Percentiles rank a stretch among this genome's conserved stretches.
These are phyloP conservation scores for Menidia menidia DNA, from an alignment of 2,797 vertebrate genomes.

Conservation along the genomic window DNA sequence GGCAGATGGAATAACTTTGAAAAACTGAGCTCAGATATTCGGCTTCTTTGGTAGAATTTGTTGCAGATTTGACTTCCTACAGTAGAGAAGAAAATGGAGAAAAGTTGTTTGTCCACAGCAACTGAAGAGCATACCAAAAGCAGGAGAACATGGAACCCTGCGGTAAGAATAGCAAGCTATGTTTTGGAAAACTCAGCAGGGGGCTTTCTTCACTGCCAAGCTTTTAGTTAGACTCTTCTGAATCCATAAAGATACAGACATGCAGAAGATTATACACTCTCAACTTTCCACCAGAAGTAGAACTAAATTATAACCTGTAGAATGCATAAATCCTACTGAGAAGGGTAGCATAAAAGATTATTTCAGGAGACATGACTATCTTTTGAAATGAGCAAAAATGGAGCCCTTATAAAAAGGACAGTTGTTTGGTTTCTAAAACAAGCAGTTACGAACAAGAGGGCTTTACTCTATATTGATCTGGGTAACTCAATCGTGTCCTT, in stretches of 20 bases:
- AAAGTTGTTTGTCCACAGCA: constrained; percentile 24
- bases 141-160: constrained; percentile 7
- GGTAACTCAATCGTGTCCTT: not conserved
- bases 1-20: not conserved
- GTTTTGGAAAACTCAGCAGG: constrained; percentile 40
- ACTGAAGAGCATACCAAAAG: constrained; percentile 15
- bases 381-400: not conserved
- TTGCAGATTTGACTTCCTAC: constrained; percentile 13
- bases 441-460: not conserved
- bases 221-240: constrained; percentile 25
- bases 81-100: constrained; percentile 14
- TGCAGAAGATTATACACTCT: constrained; percentile 1
- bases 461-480: not conserved
- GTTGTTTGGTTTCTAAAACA: not conserved
- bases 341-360: not conserved
- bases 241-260: constrained; percentile 24
- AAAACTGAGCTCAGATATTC: not conserved
- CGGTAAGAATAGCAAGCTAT: constrained; percentile 25
- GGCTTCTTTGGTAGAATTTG: not conserved
- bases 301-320: constrained; percentile 20
- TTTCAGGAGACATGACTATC: not conserved
- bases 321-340: constrained; percentile 5
- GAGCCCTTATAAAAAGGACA: not conserved
- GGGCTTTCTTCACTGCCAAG: constrained; percentile 41
- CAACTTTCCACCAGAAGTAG: constrained; percentile 6